Conservation (phyloP, 2,797 vertebrate genomes). For the Astyanax mexicanus region DNA sequence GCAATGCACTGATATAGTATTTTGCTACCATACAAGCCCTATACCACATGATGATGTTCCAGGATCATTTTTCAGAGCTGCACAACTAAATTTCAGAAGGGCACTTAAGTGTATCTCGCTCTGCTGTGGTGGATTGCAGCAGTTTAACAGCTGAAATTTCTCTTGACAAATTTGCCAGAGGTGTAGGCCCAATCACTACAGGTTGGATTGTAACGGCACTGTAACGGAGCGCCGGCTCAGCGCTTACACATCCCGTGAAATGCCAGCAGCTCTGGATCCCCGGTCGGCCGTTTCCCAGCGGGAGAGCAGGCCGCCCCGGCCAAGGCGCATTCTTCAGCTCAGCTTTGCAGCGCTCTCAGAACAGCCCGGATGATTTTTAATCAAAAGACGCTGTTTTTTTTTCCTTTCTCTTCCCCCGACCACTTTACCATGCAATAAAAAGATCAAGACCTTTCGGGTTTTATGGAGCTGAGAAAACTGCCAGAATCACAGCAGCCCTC, state of each 20-base stretch:
- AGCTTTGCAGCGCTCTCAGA: constrained; percentile 67
- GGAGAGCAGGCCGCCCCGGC: constrained; percentile 84
- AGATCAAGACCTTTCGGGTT: constrained; percentile 47
- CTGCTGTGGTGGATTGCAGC: constrained; percentile 12
- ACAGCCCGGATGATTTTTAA: constrained; percentile 74
- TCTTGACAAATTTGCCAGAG: constrained; percentile 28
- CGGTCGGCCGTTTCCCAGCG: constrained; percentile 75
- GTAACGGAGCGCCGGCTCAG: constrained; percentile 80
- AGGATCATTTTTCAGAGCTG: too few species aligned
- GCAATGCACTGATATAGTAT: too few species aligned
- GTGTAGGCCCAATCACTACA: constrained; percentile 10
- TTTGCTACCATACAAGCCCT: too few species aligned
- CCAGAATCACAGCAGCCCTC: neutral
- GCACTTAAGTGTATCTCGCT: constrained; percentile 6
- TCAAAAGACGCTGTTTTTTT: constrained; percentile 44
- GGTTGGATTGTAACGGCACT: constrained; percentile 80
- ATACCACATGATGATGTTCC: constrained; percentile 20
- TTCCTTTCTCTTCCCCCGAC: constrained; percentile 23
- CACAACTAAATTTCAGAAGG: constrained; percentile 23
- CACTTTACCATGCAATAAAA: constrained; percentile 56
- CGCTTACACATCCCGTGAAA: constrained; percentile 80
- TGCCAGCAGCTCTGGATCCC: constrained; percentile 83
- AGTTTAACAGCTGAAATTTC: constrained; percentile 23
- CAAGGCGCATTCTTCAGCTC: constrained; percentile 86
- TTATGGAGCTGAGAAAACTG: constrained; percentile 56